phyloP scores from a whole-genome alignment of 2,797 vertebrate species.

The Enteromius argenteus region DNA sequence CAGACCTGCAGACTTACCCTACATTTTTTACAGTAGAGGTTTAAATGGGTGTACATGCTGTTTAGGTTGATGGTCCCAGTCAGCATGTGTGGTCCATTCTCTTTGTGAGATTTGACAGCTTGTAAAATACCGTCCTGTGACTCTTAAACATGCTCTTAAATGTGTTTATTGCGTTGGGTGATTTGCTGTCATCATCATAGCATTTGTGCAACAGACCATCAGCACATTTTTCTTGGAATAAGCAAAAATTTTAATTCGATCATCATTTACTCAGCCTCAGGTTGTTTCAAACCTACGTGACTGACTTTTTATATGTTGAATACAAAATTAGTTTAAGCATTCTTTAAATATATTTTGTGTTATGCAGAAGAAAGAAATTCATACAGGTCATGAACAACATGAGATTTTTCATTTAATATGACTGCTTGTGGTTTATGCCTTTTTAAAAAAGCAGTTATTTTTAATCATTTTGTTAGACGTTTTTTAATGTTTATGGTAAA shows the following conservation, averaged over 20 bases:
- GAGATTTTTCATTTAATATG: not conserved
- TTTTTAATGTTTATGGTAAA: not conserved
- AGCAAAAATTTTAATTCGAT: not conserved
- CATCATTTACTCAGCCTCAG: not conserved
- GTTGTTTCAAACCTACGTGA: not conserved
- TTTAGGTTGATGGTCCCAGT: slow-evolving; percentile 19
- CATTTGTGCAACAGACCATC: slow-evolving; percentile 27
- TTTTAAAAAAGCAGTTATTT: not conserved
- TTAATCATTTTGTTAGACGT: not conserved
- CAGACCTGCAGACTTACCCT: not conserved
- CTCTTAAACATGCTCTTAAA: slow-evolving; percentile 17
- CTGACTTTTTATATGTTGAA: not conserved
- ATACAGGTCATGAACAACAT: not conserved
- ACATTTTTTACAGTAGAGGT: slow-evolving; percentile 8
- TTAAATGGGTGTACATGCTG: slow-evolving; percentile 26
- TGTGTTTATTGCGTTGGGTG: slow-evolving; percentile 6
- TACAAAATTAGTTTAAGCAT: not conserved
- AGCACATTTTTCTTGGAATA: slow-evolving; percentile 2
- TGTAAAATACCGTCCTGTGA: slow-evolving; percentile 20
- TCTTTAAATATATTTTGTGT: not conserved
- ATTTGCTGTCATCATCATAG: slow-evolving; percentile 34
- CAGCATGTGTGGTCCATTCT: slow-evolving; percentile 30
- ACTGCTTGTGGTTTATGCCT: not conserved
- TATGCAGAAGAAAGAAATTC: not conserved
- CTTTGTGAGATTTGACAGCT: slow-evolving; percentile 32